These are phyloP conservation scores for Cetoscarus ocellatus DNA, from an alignment of 2,797 vertebrate species.

Conservation along the genomic window DNA sequence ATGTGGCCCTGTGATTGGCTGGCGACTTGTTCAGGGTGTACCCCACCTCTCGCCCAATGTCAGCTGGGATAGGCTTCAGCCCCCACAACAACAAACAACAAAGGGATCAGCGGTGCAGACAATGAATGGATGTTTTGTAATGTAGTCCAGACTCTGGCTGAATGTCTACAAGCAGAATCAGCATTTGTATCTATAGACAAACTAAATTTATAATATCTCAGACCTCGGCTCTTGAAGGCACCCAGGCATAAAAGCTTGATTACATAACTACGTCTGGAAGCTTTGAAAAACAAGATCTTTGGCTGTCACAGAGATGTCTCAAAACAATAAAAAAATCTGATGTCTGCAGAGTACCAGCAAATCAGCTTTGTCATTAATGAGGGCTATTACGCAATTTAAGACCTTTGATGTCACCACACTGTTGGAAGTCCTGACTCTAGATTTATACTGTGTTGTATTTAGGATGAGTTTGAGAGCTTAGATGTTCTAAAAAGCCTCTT, in stretches of 20 bases:
- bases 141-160: too few species aligned
- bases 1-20: too few species aligned
- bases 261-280: conserved; percentile 59
- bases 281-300: conserved; percentile 33
- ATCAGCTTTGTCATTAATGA: conserved; percentile 26
- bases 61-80: too few species aligned
- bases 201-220: too few species aligned
- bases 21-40: too few species aligned
- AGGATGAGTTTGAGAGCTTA: conserved; percentile 28
- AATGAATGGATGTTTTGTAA: too few species aligned
- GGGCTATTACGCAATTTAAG: conserved; percentile 6
- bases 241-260: conserved; percentile 40
- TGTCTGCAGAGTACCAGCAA: conserved; percentile 24
- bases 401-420: conserved; percentile 37
- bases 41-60: too few species aligned
- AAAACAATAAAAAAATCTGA: conserved; percentile 52
- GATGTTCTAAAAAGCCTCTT: conserved; percentile 6
- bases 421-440: conserved; percentile 2
- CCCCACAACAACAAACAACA: too few species aligned
- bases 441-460: conserved; percentile 12
- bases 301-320: conserved; percentile 23
- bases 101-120: too few species aligned
- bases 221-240: too few species aligned
- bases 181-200: too few species aligned
- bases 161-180: too few species aligned